These are phyloP conservation scores for Tachina fera DNA, from an alignment of 2,888 invertebrate genomes.

Conservation along the genomic window DNA sequence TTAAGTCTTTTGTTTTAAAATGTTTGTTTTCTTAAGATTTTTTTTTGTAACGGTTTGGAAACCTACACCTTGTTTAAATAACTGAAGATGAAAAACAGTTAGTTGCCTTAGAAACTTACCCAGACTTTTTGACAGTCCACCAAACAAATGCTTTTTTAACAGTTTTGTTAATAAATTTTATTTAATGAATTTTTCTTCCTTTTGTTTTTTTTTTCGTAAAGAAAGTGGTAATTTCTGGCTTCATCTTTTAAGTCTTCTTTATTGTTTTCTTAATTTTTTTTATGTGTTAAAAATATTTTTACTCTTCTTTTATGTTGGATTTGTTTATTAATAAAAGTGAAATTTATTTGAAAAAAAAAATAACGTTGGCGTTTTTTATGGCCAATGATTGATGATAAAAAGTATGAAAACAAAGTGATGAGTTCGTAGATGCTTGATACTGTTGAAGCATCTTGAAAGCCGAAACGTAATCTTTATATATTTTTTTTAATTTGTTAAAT, in stretches of 20 bases:
- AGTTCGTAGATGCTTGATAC: not conserved
- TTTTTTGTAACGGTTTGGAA: no score
- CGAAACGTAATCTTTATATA: no score
- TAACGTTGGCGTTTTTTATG: slow-evolving; percentile 14
- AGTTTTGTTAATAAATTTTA: no score
- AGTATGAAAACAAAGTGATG: slow-evolving; percentile 66
- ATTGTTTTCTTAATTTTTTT: not conserved
- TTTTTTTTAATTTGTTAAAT: not conserved
- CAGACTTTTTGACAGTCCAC: not conserved
- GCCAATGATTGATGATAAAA: slow-evolving; percentile 20
- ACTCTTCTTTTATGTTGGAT: not conserved
- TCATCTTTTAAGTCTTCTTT: not conserved
- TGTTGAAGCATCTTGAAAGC: not conserved
- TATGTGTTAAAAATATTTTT: not conserved
- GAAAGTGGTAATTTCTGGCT: slow-evolving; percentile 16
- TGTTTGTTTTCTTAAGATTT: not conserved
- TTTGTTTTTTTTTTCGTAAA: not conserved
- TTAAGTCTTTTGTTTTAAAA: slow-evolving; percentile 16
- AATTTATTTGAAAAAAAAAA: slow-evolving; percentile 19
- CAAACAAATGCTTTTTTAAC: not conserved
- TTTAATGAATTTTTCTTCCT: not conserved
- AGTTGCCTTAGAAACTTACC: not conserved
- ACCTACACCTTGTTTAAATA: not conserved
- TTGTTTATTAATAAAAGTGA: slow-evolving; percentile 37
- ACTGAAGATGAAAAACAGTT: not conserved